phyloP scores from a whole-genome alignment of 2,888 invertebrate genomes.

The Platypus cylindrus region DNA sequence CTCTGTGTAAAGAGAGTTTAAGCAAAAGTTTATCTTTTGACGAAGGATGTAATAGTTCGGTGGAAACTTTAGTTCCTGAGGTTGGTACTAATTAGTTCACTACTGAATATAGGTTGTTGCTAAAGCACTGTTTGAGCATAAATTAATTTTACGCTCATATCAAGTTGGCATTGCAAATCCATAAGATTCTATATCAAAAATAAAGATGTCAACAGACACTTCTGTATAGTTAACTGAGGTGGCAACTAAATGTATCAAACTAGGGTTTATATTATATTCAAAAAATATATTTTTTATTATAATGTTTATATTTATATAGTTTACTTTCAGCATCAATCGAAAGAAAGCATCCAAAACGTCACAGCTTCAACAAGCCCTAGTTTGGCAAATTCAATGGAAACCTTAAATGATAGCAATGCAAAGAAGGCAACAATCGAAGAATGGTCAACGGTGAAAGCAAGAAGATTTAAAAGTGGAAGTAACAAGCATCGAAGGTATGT shows the following conservation, averaged over 20 bases:
- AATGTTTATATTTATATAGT: constrained; percentile 1
- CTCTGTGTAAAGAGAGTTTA: constrained; percentile 22
- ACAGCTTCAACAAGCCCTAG: constrained; percentile 29
- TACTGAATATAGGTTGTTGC: too few relatives aligned
- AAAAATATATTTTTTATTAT: too few relatives aligned
- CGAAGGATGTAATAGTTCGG: constrained; percentile 30
- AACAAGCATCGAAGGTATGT: constrained; percentile 12
- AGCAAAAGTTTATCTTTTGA: constrained; percentile 21
- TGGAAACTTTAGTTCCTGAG: constrained; percentile 28
- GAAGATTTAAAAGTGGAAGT: constrained; percentile 40
- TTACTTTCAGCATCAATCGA: constrained; percentile 8
- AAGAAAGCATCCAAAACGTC: constrained; percentile 22
- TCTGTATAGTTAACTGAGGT: too few relatives aligned
- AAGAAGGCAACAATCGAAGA: constrained; percentile 47
- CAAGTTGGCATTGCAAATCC: too few relatives aligned
- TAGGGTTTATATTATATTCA: too few relatives aligned
- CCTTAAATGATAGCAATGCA: constrained; percentile 42
- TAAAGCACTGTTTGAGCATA: too few relatives aligned
- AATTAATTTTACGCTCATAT: too few relatives aligned
- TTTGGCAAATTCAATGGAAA: constrained; percentile 44
- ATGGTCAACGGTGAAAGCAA: constrained; percentile 80
- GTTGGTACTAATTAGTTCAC: background rate
- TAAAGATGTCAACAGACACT: background rate
- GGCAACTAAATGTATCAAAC: too few relatives aligned
- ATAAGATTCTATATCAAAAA: too few relatives aligned